phyloP scores from a whole-genome alignment of 1,140 invertebrate species.

The Euglossa dilemma region DNA sequence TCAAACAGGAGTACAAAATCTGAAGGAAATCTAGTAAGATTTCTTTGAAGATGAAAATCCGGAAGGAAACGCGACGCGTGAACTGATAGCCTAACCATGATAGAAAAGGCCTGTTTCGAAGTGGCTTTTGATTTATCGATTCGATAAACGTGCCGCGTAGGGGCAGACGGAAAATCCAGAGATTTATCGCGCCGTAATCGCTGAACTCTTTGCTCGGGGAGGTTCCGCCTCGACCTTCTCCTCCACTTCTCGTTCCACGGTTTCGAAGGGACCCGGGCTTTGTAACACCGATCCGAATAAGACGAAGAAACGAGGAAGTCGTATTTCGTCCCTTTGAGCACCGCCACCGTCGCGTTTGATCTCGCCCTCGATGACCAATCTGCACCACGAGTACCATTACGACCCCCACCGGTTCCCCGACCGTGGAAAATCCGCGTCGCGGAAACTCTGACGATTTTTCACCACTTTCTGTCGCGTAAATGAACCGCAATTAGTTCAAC shows the following conservation, averaged over 20 bases:
- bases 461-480: background rate
- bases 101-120: background rate
- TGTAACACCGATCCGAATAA: background rate
- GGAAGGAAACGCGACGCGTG: too few relatives aligned
- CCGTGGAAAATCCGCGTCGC: conserved; percentile 13
- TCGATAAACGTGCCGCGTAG: conserved; percentile 58
- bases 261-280: conserved; percentile 13
- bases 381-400: background rate
- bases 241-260: background rate
- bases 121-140: conserved; percentile 61
- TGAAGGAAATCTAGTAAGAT: too few relatives aligned
- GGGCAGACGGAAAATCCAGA: conserved; percentile 62
- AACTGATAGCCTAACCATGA: background rate
- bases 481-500: background rate
- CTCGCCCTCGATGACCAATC: conserved; percentile 21
- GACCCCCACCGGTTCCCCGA: too few relatives aligned
- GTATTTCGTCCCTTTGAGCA: conserved; percentile 61
- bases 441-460: conserved; percentile 5
- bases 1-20: too few relatives aligned
- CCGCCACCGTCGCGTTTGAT: conserved; percentile 59
- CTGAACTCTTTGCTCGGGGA: conserved; percentile 22
- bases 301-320: conserved; percentile 56
- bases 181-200: conserved; percentile 58
- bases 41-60: too few relatives aligned
- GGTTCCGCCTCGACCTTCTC: conserved; percentile 12